Conservation (phyloP, 2,113 vertebrate genomes). For the Platysteira castanea region DNA sequence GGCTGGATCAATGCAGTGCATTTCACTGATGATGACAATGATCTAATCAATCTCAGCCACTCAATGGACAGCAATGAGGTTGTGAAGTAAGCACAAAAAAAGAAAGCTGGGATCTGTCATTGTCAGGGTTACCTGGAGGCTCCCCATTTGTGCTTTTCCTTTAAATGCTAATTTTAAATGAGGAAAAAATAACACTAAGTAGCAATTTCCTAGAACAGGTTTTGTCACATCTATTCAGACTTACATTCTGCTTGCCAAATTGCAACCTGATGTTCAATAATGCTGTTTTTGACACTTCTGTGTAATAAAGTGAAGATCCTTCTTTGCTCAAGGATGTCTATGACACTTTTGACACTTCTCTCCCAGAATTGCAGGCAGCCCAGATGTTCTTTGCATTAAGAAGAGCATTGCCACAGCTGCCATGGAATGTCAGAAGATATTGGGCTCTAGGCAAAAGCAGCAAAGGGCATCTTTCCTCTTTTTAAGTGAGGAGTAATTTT, state of each 20-base stretch:
- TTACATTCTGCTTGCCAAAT: constrained; percentile 21
- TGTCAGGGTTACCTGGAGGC: background rate
- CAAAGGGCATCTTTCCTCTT: constrained; percentile 34
- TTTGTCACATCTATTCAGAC: constrained; percentile 61
- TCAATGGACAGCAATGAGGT: background rate
- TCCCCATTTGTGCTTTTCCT: constrained; percentile 2
- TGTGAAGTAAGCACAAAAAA: background rate
- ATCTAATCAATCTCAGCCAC: constrained; percentile 6
- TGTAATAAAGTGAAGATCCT: constrained; percentile 45
- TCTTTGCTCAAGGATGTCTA: constrained; percentile 57
- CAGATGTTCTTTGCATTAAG: constrained; percentile 62
- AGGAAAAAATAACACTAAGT: constrained; percentile 39
- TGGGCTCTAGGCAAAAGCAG: constrained; percentile 5
- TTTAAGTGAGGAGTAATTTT: constrained; percentile 10
- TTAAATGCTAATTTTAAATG: constrained; percentile 57
- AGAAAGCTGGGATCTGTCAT: background rate
- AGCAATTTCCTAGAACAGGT: constrained; percentile 30
- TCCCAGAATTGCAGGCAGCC: constrained; percentile 28
- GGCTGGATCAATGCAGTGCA: background rate
- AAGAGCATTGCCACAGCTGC: constrained; percentile 25
- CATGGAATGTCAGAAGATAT: background rate
- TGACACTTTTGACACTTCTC: constrained; percentile 58
- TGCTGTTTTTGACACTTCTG: constrained; percentile 44
- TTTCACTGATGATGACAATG: background rate
- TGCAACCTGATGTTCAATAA: constrained; percentile 52